Percentiles rank a stretch among this genome's conserved stretches.
These are phyloP conservation scores for Eupithecia tripunctaria DNA, from an alignment of 2,888 invertebrate species.

Conservation along the genomic window DNA sequence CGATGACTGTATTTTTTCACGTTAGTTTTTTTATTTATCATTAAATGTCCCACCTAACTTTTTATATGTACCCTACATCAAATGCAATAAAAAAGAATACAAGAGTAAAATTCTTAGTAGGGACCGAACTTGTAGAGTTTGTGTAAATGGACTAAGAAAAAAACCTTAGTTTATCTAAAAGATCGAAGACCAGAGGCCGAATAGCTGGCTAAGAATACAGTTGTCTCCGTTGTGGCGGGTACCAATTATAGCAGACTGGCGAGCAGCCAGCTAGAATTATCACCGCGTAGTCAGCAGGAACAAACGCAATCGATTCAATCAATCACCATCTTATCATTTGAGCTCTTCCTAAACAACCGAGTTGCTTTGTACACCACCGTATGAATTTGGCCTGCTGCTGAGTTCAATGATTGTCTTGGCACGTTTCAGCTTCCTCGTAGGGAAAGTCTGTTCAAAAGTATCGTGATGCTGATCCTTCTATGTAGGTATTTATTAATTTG, in stretches of 20 bases:
- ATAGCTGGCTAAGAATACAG: conserved; percentile 87
- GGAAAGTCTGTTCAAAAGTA: not conserved
- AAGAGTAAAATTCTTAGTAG: too few relatives aligned
- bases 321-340: conserved; percentile 59
- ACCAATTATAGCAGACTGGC: conserved; percentile 96
- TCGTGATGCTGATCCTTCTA: not conserved
- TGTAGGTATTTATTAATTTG: not conserved
- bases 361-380: not conserved
- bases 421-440: conserved; percentile 27
- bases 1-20: too few relatives aligned
- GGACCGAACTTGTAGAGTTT: too few relatives aligned
- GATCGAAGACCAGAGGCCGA: conserved; percentile 77
- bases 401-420: conserved; percentile 41
- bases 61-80: too few relatives aligned
- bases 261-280: conserved; percentile 85
- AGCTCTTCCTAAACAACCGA: conserved; percentile 46
- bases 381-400: conserved; percentile 29
- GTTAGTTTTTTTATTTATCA: too few relatives aligned
- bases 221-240: conserved; percentile 86
- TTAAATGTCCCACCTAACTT: too few relatives aligned
- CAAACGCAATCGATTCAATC: conserved; percentile 69
- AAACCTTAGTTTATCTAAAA: not conserved
- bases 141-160: not conserved
- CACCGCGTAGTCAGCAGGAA: conserved; percentile 71
- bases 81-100: too few relatives aligned